These are phyloP conservation scores for Bradypus variegatus DNA, from an alignment of 2,797 vertebrate genomes.

Conservation along the genomic window DNA sequence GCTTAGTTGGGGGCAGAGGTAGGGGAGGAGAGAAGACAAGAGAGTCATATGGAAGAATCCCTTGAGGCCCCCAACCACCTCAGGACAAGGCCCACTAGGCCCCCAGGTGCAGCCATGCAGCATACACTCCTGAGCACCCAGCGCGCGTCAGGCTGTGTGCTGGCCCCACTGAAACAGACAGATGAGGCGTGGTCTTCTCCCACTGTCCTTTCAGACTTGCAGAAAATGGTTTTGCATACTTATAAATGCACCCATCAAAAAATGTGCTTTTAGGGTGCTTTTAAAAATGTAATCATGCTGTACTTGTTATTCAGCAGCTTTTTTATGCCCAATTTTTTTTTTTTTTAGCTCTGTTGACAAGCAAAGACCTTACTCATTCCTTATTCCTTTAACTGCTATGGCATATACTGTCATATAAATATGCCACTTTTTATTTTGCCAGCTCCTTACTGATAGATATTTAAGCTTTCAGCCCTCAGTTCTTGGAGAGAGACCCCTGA, in stretches of 20 bases:
- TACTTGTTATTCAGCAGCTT: neutral
- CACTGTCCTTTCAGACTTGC: neutral
- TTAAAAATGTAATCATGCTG: neutral
- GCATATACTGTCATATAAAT: neutral
- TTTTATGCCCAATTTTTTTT: neutral
- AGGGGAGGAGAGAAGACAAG: no score
- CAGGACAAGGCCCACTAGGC: neutral
- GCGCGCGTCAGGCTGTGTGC: accelerated
- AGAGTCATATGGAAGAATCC: neutral
- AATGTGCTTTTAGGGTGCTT: neutral
- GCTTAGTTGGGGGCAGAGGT: neutral
- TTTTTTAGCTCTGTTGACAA: neutral
- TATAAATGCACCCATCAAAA: neutral
- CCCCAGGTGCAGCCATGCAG: no score
- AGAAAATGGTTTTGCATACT: neutral
- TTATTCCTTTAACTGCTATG: neutral
- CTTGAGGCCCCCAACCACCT: no score
- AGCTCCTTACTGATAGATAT: neutral
- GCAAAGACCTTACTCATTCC: neutral
- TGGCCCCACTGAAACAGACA: neutral
- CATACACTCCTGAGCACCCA: neutral
- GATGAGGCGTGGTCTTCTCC: neutral
- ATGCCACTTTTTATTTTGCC: neutral
- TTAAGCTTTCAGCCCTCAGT: neutral
- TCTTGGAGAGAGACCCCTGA: neutral